Conservation (phyloP, 2,113 vertebrate species). For the Cheirogaleus medius region DNA sequence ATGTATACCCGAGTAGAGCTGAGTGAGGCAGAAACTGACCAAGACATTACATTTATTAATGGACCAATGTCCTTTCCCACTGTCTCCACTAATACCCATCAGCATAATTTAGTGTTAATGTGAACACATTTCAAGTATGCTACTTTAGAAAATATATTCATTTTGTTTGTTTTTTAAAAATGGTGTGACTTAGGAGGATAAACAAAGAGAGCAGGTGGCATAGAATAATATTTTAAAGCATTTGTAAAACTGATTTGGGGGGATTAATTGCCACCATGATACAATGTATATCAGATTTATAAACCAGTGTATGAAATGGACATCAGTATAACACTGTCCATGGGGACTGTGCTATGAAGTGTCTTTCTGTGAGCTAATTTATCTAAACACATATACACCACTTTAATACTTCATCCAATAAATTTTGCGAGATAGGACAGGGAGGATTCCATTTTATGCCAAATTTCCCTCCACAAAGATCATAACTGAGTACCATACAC, state of each 20-base stretch:
- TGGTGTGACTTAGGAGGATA: neutral
- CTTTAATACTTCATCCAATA: neutral
- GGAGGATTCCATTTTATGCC: neutral
- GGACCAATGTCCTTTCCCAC: neutral
- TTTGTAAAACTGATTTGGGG: neutral
- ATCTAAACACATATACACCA: neutral
- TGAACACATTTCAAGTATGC: neutral
- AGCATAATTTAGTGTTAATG: neutral
- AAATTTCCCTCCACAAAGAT: neutral
- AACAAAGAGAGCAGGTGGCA: neutral
- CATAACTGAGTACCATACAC: neutral
- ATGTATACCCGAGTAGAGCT: neutral
- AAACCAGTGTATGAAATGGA: neutral
- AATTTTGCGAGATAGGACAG: neutral
- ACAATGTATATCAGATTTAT: neutral
- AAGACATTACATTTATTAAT: neutral
- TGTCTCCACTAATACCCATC: neutral
- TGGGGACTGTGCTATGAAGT: neutral
- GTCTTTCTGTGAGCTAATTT: neutral
- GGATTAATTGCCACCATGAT: neutral
- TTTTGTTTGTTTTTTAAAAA: conserved; percentile 31
- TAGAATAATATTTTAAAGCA: conserved; percentile 9
- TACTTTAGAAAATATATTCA: conserved; percentile 9
- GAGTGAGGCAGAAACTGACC: neutral
- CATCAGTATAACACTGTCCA: neutral